These are phyloP conservation scores for Scaptomyza pallida DNA, from an alignment of 1,140 invertebrate genomes.

Conservation along the genomic window DNA sequence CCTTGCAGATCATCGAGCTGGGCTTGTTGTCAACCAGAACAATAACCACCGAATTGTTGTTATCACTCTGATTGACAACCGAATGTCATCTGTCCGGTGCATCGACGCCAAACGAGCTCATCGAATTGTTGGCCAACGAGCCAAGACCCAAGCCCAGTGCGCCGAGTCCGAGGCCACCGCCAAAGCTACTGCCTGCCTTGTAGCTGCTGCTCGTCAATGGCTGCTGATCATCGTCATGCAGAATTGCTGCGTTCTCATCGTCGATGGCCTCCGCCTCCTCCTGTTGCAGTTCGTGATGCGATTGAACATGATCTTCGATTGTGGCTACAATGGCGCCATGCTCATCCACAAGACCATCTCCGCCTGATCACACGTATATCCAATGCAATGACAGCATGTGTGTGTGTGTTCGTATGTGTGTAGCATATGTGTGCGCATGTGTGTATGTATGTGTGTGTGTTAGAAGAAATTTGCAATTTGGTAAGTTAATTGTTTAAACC, in stretches of 20 bases:
- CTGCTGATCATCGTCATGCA: slow-evolving; percentile 78
- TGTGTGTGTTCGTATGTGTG: slow-evolving; percentile 12
- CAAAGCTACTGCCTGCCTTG: slow-evolving; percentile 51
- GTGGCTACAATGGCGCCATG: slow-evolving; percentile 73
- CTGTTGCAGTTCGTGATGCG: slow-evolving; percentile 57
- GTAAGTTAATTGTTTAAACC: slow-evolving; percentile 55
- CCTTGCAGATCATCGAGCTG: slow-evolving; percentile 83
- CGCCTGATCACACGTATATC: slow-evolving; percentile 33
- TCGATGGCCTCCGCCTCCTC: slow-evolving; percentile 76
- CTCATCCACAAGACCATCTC: slow-evolving; percentile 63
- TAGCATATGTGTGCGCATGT: slow-evolving; percentile 2
- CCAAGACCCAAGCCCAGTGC: slow-evolving; percentile 22
- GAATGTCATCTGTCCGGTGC: slow-evolving; percentile 83
- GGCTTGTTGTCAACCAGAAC: slow-evolving; percentile 84
- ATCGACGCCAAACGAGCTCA: slow-evolving; percentile 66
- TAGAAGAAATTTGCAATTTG: slow-evolving; percentile 41
- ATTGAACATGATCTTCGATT: slow-evolving; percentile 64
- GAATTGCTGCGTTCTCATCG: slow-evolving; percentile 73
- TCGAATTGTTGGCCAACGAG: slow-evolving; percentile 51
- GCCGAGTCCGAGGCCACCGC: slow-evolving; percentile 2
- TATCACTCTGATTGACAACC: slow-evolving; percentile 83
- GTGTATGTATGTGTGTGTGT: slow-evolving; percentile 20
- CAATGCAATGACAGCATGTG: slow-evolving; percentile 1
- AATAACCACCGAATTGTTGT: slow-evolving; percentile 83
- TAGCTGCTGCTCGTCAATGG: slow-evolving; percentile 69